Conservation (phyloP, 2,888 invertebrate species). For the Mimachlamys varia region DNA sequence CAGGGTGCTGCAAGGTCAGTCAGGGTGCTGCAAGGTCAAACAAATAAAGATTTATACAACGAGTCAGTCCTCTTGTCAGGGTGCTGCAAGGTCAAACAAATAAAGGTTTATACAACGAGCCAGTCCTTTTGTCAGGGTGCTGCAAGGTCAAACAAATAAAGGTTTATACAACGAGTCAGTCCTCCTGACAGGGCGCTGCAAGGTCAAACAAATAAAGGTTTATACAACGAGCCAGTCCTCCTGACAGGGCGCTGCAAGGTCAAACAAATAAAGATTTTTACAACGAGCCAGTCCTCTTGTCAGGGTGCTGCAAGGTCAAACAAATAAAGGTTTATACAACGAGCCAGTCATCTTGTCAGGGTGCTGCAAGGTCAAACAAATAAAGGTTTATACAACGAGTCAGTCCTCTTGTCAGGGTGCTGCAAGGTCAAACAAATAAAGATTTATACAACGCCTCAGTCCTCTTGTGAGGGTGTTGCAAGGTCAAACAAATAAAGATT, state of each 20-base stretch:
- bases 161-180: too few relatives aligned
- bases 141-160: conserved; percentile 45
- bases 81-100: conserved; percentile 52
- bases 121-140: conserved; percentile 58
- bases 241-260: conserved; percentile 57
- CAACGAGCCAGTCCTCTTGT: too few relatives aligned
- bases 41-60: too few relatives aligned
- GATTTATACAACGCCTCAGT: too few relatives aligned
- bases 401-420: conserved; percentile 58
- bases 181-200: conserved; percentile 59
- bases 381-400: too few relatives aligned
- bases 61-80: conserved; percentile 56
- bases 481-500: too few relatives aligned
- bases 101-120: too few relatives aligned
- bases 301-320: conserved; percentile 56
- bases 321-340: too few relatives aligned
- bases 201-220: too few relatives aligned
- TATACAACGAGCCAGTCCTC: too few relatives aligned
- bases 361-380: conserved; percentile 52
- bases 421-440: conserved; percentile 45
- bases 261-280: too few relatives aligned
- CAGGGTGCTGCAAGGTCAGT: conserved; percentile 52
- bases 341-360: conserved; percentile 55
- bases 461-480: conserved; percentile 57
- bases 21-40: conserved; percentile 56